phyloP scores from a whole-genome alignment of 2,888 invertebrate genomes.

The Beris chalybata region DNA sequence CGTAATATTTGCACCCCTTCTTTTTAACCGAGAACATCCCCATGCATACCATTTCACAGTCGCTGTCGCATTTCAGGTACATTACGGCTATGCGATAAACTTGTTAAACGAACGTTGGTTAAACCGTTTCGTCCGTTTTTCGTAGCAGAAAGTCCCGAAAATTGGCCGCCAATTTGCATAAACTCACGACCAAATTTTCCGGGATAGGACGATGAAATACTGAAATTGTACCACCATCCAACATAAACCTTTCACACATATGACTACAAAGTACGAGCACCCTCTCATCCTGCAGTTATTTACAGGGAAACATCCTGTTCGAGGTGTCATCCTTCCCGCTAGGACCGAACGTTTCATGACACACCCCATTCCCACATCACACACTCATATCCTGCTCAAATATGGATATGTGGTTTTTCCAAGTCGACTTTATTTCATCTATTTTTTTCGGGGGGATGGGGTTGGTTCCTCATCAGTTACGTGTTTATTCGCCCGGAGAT shows the following conservation, averaged over 20 bases:
- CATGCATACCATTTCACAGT: no score
- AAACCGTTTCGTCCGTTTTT: no score
- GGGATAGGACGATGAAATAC: background rate
- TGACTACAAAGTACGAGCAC: background rate
- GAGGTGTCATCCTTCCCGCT: background rate
- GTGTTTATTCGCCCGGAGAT: conserved; percentile 15
- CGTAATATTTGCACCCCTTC: no score
- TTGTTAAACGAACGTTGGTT: no score
- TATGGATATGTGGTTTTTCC: background rate
- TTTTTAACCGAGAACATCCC: no score
- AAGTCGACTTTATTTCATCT: no score
- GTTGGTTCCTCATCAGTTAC: background rate
- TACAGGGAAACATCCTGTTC: background rate
- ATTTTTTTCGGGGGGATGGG: no score
- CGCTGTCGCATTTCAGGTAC: no score
- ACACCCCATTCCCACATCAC: background rate
- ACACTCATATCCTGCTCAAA: background rate
- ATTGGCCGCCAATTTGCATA: conserved; percentile 9
- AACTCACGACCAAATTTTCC: background rate
- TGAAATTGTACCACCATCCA: no score
- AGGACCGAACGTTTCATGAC: background rate
- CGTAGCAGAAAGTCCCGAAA: background rate
- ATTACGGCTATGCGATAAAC: no score
- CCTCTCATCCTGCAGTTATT: background rate
- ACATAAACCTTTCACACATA: background rate